These are phyloP conservation scores for Taenioides sp. DNA, from an alignment of 2,797 vertebrate genomes.

Conservation along the genomic window DNA sequence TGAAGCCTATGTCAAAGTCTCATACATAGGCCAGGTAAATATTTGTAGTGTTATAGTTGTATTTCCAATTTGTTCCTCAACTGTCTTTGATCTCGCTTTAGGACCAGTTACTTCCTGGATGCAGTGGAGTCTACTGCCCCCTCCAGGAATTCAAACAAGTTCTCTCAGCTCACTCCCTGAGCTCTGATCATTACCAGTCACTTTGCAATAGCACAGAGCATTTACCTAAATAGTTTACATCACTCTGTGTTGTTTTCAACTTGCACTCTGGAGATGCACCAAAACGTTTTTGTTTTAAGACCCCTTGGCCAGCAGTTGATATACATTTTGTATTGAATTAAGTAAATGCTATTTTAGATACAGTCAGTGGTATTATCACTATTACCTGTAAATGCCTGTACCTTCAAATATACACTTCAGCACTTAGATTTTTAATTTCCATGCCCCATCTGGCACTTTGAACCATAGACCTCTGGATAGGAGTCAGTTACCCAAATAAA, in stretches of 20 bases:
- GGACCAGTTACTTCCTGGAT: slow-evolving; percentile 87
- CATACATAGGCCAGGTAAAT: slow-evolving; percentile 80
- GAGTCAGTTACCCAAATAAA: neutral
- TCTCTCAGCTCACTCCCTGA: slow-evolving; percentile 76
- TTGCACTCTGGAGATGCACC: neutral
- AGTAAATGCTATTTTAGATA: neutral
- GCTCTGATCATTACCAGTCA: slow-evolving; percentile 74
- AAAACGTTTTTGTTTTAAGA: slow-evolving; percentile 6
- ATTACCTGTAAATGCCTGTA: neutral
- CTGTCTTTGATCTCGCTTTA: slow-evolving; percentile 52
- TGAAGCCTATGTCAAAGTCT: slow-evolving; percentile 86
- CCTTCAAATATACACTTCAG: neutral
- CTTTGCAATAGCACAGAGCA: slow-evolving; percentile 74
- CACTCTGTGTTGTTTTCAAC: neutral
- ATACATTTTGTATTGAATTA: neutral
- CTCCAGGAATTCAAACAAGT: slow-evolving; percentile 85
- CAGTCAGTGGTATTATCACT: neutral
- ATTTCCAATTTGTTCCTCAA: neutral
- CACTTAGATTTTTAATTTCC: neutral
- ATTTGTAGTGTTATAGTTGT: neutral
- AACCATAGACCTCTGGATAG: neutral
- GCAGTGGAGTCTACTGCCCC: slow-evolving; percentile 85
- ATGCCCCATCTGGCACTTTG: neutral
- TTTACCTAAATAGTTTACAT: slow-evolving; percentile 32
- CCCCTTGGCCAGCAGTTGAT: slow-evolving; percentile 4